Conservation (phyloP, 2,797 vertebrate species). For the Anabas testudineus region DNA sequence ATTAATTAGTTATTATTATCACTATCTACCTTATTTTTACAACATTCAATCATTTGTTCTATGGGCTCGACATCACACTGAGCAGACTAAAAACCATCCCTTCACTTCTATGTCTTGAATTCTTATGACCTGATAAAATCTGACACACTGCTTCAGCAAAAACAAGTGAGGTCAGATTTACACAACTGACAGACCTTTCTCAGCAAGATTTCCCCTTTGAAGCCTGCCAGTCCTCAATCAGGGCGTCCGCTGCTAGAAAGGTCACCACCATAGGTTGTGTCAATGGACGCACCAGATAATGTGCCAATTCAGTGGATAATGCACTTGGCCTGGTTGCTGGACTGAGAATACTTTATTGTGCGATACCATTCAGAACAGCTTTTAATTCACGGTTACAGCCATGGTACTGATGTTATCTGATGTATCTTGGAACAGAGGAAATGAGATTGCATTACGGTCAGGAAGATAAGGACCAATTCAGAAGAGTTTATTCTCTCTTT, state of each 20-base stretch:
- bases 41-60: not conserved
- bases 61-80: not conserved
- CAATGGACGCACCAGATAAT: constrained; percentile 27
- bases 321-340: constrained; percentile 12
- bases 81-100: not conserved
- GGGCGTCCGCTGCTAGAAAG: constrained; percentile 36
- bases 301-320: constrained; percentile 27
- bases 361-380: constrained; percentile 16
- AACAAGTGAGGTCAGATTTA: not conserved
- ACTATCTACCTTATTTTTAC: not conserved
- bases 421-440: constrained; percentile 45
- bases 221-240: constrained; percentile 24
- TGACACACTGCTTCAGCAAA: not conserved
- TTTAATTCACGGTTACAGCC: constrained; percentile 37
- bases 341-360: constrained; percentile 2
- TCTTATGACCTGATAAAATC: not conserved
- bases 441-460: constrained; percentile 46
- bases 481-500: constrained; percentile 26
- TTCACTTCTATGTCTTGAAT: not conserved
- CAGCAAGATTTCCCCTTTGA: constrained; percentile 25
- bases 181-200: not conserved
- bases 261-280: constrained; percentile 15
- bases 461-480: constrained; percentile 39
- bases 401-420: constrained; percentile 39
- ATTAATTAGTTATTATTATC: not conserved